phyloP scores from a whole-genome alignment of 2,888 invertebrate species.

The Synergus laeviventris region DNA sequence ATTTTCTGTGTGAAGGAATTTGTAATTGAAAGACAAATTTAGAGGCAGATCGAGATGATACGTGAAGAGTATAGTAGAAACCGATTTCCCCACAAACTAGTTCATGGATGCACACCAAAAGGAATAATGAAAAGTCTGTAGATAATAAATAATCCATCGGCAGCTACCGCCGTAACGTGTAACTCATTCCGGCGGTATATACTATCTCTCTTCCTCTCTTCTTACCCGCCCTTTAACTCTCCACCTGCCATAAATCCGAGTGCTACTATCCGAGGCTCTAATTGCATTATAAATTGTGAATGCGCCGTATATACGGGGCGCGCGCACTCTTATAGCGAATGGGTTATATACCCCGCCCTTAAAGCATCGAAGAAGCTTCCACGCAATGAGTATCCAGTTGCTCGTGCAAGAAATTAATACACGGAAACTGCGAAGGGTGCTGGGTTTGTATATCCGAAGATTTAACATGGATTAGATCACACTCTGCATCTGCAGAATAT shows the following conservation, averaged over 20 bases:
- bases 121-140: constrained; percentile 74
- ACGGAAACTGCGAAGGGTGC: constrained; percentile 50
- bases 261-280: constrained; percentile 74
- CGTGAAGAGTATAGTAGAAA: constrained; percentile 11
- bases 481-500: constrained; percentile 12
- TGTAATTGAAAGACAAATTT: constrained; percentile 13
- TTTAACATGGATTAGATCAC: constrained; percentile 17
- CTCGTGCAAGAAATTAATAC: constrained; percentile 52
- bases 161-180: constrained; percentile 73
- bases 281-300: constrained; percentile 76
- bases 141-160: constrained; percentile 76
- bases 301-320: constrained; percentile 65
- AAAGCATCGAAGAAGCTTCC: constrained; percentile 51
- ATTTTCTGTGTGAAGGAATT: neutral
- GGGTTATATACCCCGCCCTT: constrained; percentile 53
- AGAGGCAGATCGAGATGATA: neutral
- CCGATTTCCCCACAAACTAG: constrained; percentile 13
- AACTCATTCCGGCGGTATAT: constrained; percentile 70
- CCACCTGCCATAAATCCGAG: constrained; percentile 74
- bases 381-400: constrained; percentile 52
- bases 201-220: constrained; percentile 47
- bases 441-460: constrained; percentile 14
- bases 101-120: constrained; percentile 50
- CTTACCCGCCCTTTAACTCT: constrained; percentile 57
- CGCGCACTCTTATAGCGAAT: constrained; percentile 58